Conservation (phyloP, 2,888 invertebrate species). For the Synanthedon andrenaeformis region DNA sequence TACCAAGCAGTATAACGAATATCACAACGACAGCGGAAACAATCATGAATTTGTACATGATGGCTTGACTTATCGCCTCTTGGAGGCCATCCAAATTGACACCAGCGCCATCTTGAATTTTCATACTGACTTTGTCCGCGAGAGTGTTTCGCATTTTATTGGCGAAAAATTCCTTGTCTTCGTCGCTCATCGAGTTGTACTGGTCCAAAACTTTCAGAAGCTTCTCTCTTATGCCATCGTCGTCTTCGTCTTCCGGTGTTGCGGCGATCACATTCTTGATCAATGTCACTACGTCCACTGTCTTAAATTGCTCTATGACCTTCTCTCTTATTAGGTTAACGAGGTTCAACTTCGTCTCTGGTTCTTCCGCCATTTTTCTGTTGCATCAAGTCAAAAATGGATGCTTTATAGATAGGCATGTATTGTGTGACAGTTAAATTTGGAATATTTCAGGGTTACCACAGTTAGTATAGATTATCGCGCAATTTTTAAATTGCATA, state of each 20-base stretch:
- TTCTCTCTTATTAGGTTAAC: conserved; percentile 36
- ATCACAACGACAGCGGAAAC: conserved; percentile 26
- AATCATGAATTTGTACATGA: conserved; percentile 32
- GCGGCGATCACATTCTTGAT: conserved; percentile 40
- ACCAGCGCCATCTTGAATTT: conserved; percentile 27
- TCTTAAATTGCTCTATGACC: conserved; percentile 37
- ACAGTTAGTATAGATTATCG: too few species aligned
- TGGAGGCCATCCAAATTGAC: conserved; percentile 34
- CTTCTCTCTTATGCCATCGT: conserved; percentile 32
- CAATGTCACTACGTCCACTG: conserved; percentile 40
- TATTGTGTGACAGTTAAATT: not conserved
- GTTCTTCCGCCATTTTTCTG: conserved; percentile 24
- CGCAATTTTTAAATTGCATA: not conserved
- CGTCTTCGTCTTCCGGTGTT: conserved; percentile 32
- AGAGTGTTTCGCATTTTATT: conserved; percentile 42
- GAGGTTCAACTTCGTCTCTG: conserved; percentile 18
- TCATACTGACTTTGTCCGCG: conserved; percentile 29
- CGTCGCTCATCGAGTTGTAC: conserved; percentile 33
- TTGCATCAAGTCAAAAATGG: not conserved
- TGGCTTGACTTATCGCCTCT: conserved; percentile 33
- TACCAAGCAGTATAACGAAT: conserved; percentile 17
- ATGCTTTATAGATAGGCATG: not conserved
- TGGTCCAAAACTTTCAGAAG: conserved; percentile 33
- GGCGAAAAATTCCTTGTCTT: conserved; percentile 39
- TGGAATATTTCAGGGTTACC: too few species aligned